Conservation (phyloP, 2,888 invertebrate species). For the Xestobium rufovillosum region DNA sequence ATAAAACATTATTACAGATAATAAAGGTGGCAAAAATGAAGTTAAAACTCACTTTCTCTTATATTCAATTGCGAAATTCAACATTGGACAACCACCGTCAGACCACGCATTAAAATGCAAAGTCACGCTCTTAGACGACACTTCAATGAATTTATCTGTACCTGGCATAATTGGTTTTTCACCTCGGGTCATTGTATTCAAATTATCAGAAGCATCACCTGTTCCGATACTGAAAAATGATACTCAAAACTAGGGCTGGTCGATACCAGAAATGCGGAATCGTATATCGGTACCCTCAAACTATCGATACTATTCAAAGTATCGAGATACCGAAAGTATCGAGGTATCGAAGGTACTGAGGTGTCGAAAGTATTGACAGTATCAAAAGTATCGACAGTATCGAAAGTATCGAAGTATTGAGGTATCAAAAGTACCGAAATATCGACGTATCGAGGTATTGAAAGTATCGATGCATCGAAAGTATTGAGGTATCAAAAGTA, state of each 20-base stretch:
- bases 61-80: conserved; percentile 90
- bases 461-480: too few species aligned
- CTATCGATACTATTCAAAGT: too few species aligned
- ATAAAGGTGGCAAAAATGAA: conserved; percentile 6
- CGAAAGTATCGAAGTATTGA: too few species aligned
- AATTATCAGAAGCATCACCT: conserved; percentile 81
- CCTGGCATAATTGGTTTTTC: conserved; percentile 89
- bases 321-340: too few species aligned
- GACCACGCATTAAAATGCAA: conserved; percentile 90
- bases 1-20: conserved; percentile 6
- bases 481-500: too few species aligned
- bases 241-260: background rate
- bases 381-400: too few species aligned
- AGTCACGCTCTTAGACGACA: conserved; percentile 87
- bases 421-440: too few species aligned
- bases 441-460: too few species aligned
- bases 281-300: too few species aligned
- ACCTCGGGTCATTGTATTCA: conserved; percentile 86
- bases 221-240: conserved; percentile 68
- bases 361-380: too few species aligned
- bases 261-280: too few species aligned
- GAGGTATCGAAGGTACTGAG: too few species aligned
- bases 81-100: conserved; percentile 92
- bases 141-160: conserved; percentile 84
- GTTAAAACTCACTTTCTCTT: conserved; percentile 77